Evolutionary conservation across 2,113 vertebrate genomes (phyloP), one percentile per base, ranked within the genome.

Genomic region (Chionodraco myersi): DNA sequence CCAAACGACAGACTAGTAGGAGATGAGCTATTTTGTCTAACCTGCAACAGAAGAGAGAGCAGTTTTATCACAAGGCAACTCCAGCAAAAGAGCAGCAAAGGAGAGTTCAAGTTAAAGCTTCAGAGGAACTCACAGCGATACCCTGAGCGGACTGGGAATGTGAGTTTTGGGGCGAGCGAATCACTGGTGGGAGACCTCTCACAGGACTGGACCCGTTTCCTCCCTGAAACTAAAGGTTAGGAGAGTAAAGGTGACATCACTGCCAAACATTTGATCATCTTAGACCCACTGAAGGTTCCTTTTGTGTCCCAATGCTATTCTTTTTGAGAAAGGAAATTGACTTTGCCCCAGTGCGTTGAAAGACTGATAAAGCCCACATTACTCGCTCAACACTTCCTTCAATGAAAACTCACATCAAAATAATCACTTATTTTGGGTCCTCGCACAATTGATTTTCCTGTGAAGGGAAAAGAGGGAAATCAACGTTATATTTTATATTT

Each of bases 351-450:
- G 14, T 53, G 10, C 7, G 3, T 26, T 70, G 18, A 67, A 64
- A 56, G 10, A 64, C 10, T 34, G 10, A 53, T 16, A 7, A 2
- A 18, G 16, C 34, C 67, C 36, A 73, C 23, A 49, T 41, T 26
- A 74, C 48, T 70, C 15, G 10, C 52, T 48, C 14, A n/a, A 23
- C 49, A 74, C 1, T 49, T 82, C 23, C 26, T 45, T 68, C 26
- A 26, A 26, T 56, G 8, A 21, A 65, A 62, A 94, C 96, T 96
- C 95, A 99, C 98, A 94, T 99, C 98, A 96, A 99, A 99, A 95
- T 99, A 99, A 94, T 99, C 98, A 91, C 98, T 99, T 94, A 99
- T 99, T 95, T 99, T 99, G 94, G 96, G 96, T 94, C 97, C 96
- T 93, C 97, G 96, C 87, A 94, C 96, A 82, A 95, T 95, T 66